A percentile compares a stretch with the other conserved stretches of the same genome.
phyloP scores from a whole-genome alignment of 1,140 invertebrate species.

The Dendrolimus punctatus region DNA sequence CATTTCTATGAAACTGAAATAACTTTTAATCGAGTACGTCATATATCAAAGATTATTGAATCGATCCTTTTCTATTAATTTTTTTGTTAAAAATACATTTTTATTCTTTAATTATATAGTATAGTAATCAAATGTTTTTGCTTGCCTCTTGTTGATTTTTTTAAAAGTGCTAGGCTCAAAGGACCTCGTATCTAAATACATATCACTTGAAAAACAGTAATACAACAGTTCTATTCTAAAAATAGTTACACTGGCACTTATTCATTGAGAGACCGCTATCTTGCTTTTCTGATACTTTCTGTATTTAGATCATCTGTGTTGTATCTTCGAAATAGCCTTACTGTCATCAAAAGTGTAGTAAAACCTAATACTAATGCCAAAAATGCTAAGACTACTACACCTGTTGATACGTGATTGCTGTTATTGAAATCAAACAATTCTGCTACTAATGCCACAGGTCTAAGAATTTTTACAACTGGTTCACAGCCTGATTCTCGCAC shows the following conservation, averaged over 20 bases:
- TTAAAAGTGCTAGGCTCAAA: too few relatives aligned
- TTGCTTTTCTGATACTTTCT: conserved; percentile 45
- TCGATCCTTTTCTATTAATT: too few relatives aligned
- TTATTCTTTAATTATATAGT: too few relatives aligned
- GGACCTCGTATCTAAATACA: not conserved
- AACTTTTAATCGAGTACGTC: too few relatives aligned
- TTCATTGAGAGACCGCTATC: conserved; percentile 22
- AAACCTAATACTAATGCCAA: conserved; percentile 38
- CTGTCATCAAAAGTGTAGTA: conserved; percentile 44
- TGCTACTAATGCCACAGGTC: conserved; percentile 49
- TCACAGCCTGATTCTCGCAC: conserved; percentile 79
- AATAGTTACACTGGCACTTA: not conserved
- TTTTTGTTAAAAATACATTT: too few relatives aligned
- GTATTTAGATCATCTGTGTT: conserved; percentile 25
- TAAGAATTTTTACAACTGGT: conserved; percentile 64
- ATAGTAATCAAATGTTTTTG: too few relatives aligned
- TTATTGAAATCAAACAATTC: conserved; percentile 26
- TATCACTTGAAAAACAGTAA: not conserved
- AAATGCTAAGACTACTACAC: conserved; percentile 27
- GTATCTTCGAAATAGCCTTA: conserved; percentile 36
- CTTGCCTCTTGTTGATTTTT: too few relatives aligned
- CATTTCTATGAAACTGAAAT: too few relatives aligned
- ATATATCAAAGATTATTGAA: too few relatives aligned
- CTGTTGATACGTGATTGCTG: conserved; percentile 18
- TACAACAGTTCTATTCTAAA: not conserved